These are phyloP conservation scores for Typhlomys cinereus DNA, from an alignment of 2,113 vertebrate species.

Conservation along the genomic window DNA sequence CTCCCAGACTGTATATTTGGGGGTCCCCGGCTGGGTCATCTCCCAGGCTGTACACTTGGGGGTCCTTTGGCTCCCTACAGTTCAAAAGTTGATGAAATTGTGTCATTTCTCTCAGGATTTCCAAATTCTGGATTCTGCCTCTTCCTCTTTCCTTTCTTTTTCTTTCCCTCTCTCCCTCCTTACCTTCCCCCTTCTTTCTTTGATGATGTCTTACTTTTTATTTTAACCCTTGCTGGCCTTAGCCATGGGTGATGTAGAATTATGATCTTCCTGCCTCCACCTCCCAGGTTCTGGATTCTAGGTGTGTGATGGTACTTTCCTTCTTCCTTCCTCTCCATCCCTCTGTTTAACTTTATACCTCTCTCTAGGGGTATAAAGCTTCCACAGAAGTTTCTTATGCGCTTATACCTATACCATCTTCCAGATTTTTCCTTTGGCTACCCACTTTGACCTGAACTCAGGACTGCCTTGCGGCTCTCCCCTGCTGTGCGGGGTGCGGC, in stretches of 20 bases:
- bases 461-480: background rate
- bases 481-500: background rate
- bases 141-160: background rate
- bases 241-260: background rate
- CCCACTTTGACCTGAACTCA: background rate
- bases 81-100: background rate
- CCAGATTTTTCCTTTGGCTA: background rate
- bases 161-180: too few relatives aligned
- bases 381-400: background rate
- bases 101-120: background rate
- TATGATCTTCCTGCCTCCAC: background rate
- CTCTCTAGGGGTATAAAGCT: background rate
- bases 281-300: background rate
- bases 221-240: background rate
- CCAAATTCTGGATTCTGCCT: slow-evolving; percentile 16
- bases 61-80: background rate
- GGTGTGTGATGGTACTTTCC: background rate
- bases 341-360: background rate
- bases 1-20: background rate
- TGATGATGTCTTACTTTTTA: background rate
- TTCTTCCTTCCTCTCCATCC: background rate
- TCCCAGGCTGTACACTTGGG: background rate
- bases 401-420: background rate
- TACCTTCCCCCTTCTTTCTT: too few relatives aligned
- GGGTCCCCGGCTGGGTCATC: background rate